Evolutionary conservation across 2,113 vertebrate species (phyloP).

Genomic region (Plecotus auritus): DNA sequence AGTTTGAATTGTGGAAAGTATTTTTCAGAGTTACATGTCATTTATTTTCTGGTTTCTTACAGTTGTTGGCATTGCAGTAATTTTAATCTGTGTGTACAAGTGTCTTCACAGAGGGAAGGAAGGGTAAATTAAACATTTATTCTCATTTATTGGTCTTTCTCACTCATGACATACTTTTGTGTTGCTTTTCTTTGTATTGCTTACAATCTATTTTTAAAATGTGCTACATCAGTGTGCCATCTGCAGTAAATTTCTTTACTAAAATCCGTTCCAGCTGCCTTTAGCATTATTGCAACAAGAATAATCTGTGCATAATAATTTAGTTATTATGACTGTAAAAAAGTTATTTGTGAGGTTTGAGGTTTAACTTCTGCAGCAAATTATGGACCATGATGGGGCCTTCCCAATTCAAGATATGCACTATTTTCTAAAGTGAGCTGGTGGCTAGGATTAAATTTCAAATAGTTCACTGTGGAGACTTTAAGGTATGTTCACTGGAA

Average conservation of each 20-base stretch:
- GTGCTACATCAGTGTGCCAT: not conserved
- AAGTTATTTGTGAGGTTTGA: not conserved
- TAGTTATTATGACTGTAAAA: not conserved
- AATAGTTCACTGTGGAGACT: not conserved
- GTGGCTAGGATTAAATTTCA: not conserved
- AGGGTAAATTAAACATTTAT: conserved; percentile 68
- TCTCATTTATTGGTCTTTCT: not conserved
- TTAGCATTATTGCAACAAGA: not conserved
- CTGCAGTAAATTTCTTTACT: not conserved
- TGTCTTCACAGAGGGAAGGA: not conserved
- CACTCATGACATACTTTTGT: not conserved
- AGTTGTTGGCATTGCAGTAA: not conserved
- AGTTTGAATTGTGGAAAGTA: not conserved
- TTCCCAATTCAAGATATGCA: not conserved
- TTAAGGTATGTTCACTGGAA: not conserved
- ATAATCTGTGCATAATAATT: not conserved
- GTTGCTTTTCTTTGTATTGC: not conserved
- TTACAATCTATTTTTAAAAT: not conserved
- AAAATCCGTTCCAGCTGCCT: not conserved
- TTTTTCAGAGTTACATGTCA: not conserved
- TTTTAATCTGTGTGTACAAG: not conserved
- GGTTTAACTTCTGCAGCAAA: not conserved
- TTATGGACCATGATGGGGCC: not conserved
- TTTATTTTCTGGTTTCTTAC: conserved; percentile 36
- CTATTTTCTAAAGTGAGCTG: not conserved